These are phyloP conservation scores for Sebastes kiyomatsui DNA, from an alignment of 2,797 vertebrate species.

Conservation along the genomic window DNA sequence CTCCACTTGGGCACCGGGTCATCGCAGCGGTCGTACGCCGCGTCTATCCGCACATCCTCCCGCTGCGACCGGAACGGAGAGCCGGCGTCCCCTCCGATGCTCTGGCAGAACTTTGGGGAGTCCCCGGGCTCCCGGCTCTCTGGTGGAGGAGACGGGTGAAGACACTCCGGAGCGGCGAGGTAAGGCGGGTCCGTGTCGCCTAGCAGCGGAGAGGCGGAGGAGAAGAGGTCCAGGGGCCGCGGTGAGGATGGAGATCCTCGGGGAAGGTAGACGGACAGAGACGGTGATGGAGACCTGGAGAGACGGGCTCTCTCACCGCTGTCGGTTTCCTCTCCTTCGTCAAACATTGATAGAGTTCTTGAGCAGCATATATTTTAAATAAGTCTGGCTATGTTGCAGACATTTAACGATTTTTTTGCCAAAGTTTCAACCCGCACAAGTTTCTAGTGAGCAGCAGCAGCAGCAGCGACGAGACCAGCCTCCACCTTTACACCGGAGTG, in stretches of 20 bases:
- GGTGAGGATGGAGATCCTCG: constrained; percentile 67
- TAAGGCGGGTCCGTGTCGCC: constrained; percentile 69
- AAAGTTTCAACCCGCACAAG: constrained; percentile 69
- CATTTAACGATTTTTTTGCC: constrained; percentile 32
- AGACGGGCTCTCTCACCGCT: constrained; percentile 62
- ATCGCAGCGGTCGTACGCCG: constrained; percentile 52
- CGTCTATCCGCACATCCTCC: constrained; percentile 52
- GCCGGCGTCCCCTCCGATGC: constrained; percentile 46
- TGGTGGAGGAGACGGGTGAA: constrained; percentile 40
- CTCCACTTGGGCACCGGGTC: constrained; percentile 67
- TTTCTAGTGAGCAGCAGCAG: constrained; percentile 46
- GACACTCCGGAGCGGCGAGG: constrained; percentile 61
- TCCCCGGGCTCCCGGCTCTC: constrained; percentile 39
- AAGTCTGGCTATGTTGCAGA: constrained; percentile 16
- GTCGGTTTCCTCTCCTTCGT: constrained; percentile 76
- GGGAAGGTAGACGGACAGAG: constrained; percentile 57
- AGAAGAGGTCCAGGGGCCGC: constrained; percentile 72
- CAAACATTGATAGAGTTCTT: constrained; percentile 74
- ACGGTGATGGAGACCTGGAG: constrained; percentile 67
- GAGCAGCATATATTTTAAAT: constrained; percentile 43
- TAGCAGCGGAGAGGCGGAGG: constrained; percentile 72
- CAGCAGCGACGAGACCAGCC: constrained; percentile 16
- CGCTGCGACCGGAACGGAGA: constrained; percentile 50
- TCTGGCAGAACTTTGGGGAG: constrained; percentile 69
- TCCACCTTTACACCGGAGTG: constrained; percentile 51